Conservation (phyloP, 2,888 invertebrate genomes). For the Dione vanillae region DNA sequence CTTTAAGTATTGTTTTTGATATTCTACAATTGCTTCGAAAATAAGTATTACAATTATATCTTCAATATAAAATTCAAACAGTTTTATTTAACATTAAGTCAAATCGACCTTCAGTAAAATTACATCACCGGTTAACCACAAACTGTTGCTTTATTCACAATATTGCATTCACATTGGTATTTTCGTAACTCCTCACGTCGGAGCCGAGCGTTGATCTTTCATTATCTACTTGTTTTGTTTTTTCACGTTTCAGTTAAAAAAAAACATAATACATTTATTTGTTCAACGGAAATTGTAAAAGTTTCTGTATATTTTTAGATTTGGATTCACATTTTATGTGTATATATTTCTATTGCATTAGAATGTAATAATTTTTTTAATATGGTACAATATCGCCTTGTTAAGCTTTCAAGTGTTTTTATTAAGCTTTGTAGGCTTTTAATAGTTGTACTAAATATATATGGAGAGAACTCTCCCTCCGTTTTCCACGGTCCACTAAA, state of each 20-base stretch:
- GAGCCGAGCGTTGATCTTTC: constrained; percentile 12
- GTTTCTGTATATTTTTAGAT: not conserved
- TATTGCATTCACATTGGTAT: not conserved
- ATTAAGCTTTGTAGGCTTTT: too few species aligned
- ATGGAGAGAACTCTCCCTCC: too few species aligned
- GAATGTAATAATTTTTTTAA: too few species aligned
- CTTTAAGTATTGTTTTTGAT: too few species aligned
- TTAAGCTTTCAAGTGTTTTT: too few species aligned
- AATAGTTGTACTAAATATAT: too few species aligned
- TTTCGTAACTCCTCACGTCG: constrained; percentile 7
- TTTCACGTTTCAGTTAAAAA: constrained; percentile 14
- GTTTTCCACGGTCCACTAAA: too few species aligned
- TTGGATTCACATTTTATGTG: not conserved
- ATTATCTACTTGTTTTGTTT: constrained; percentile 16
- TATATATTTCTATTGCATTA: too few species aligned
- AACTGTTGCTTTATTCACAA: not conserved
- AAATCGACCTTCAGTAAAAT: constrained; percentile 1
- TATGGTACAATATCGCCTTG: too few species aligned
- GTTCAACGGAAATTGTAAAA: constrained; percentile 9
- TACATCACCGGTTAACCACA: constrained; percentile 3
- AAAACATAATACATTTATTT: constrained; percentile 16
- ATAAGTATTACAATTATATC: too few species aligned
- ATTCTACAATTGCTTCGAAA: too few species aligned
- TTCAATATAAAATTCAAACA: too few species aligned
- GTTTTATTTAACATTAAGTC: not conserved